These are phyloP conservation scores for Arrhopalites spinosus DNA, from an alignment of 2,888 invertebrate genomes.

Conservation along the genomic window DNA sequence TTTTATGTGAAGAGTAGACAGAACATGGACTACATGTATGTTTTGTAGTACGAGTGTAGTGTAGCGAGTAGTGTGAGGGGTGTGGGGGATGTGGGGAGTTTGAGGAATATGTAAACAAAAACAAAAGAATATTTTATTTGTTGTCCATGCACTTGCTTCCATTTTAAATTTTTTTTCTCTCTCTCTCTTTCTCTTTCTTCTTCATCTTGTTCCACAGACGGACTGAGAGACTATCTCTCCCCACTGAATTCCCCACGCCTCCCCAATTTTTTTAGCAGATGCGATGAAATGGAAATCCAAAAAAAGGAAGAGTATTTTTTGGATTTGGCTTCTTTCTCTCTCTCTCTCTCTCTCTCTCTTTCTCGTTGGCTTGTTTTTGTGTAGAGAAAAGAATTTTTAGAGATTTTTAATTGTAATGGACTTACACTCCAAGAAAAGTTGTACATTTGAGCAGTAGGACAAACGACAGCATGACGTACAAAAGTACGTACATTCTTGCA, in stretches of 20 bases:
- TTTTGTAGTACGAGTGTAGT: no score
- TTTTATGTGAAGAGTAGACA: no score
- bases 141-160: no score
- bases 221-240: no score
- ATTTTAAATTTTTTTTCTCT: background rate
- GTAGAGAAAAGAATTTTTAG: no score
- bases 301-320: no score
- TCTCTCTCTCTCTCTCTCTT: no score
- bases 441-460: conserved; percentile 57
- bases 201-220: background rate
- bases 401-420: conserved; percentile 5
- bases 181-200: background rate
- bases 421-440: conserved; percentile 55
- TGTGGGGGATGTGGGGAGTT: background rate
- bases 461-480: conserved; percentile 54
- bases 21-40: no score
- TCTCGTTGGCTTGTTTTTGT: no score
- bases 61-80: background rate
- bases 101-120: no score
- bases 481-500: conserved; percentile 54
- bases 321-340: no score
- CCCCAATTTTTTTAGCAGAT: background rate
- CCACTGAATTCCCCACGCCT: background rate
- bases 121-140: no score
- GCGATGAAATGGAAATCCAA: background rate